Conservation (phyloP, 2,113 vertebrate species). For the Chaenogobius annularis region DNA sequence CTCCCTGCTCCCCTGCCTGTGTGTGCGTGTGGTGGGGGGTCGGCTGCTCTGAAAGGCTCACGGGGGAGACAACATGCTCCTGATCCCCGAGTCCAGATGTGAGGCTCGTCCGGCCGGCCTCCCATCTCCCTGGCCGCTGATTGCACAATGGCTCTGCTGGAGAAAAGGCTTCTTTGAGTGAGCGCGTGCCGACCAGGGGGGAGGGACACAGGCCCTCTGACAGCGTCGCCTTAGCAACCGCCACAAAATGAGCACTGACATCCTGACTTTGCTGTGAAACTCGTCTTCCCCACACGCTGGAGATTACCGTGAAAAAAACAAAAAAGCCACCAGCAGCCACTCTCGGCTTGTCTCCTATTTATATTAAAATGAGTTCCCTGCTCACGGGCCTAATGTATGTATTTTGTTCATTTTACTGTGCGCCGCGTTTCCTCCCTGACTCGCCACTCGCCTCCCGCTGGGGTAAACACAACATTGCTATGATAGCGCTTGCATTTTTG, state of each 20-base stretch:
- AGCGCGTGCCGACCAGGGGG: slow-evolving; percentile 72
- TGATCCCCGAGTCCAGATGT: slow-evolving; percentile 59
- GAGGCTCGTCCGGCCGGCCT: slow-evolving; percentile 51
- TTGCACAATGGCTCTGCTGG: slow-evolving; percentile 67
- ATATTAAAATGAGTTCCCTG: slow-evolving; percentile 81
- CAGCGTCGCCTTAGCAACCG: slow-evolving; percentile 78
- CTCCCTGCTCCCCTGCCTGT: background rate
- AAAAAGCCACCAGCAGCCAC: slow-evolving; percentile 61
- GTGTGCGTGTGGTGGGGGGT: background rate
- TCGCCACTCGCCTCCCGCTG: slow-evolving; percentile 78
- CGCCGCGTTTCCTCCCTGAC: slow-evolving; percentile 71
- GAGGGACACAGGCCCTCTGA: slow-evolving; percentile 68
- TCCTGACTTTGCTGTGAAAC: slow-evolving; percentile 75
- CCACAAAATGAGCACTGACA: slow-evolving; percentile 80
- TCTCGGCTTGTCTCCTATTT: slow-evolving; percentile 79
- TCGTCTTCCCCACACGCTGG: slow-evolving; percentile 59
- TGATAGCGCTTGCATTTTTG: slow-evolving; percentile 78
- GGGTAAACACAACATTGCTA: slow-evolving; percentile 79
- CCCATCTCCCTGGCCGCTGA: slow-evolving; percentile 77
- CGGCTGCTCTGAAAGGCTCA: too few relatives aligned
- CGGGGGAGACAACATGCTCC: too few relatives aligned
- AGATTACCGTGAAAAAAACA: slow-evolving; percentile 64
- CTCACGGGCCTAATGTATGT: slow-evolving; percentile 79
- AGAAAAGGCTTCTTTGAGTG: slow-evolving; percentile 75
- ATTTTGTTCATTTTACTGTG: slow-evolving; percentile 81